A percentile compares a stretch with the other conserved stretches of the same genome.
Evolutionary conservation across 1,140 invertebrate species (phyloP).

Genomic region (Plectrocnemia conspersa): DNA sequence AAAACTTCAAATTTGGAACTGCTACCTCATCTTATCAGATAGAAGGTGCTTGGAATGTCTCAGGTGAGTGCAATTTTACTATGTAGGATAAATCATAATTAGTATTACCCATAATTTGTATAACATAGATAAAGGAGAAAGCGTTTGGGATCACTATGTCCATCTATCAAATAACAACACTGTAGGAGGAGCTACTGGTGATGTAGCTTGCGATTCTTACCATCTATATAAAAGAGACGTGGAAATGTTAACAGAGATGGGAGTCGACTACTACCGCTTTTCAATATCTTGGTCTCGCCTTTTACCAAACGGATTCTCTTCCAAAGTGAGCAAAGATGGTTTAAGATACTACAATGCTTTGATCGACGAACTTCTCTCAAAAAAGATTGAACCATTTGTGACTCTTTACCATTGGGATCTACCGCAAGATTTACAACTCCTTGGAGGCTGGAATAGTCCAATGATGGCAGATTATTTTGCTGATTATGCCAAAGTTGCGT

Average conservation of each 20-base stretch:
- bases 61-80: conserved; percentile 43
- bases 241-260: conserved; percentile 46
- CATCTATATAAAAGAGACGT: conserved; percentile 56
- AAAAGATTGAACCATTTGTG: conserved; percentile 50
- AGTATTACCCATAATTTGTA: neutral
- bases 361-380: conserved; percentile 46
- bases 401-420: conserved; percentile 37
- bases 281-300: conserved; percentile 55
- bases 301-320: conserved; percentile 45
- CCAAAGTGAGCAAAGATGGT: conserved; percentile 47
- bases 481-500: conserved; percentile 46
- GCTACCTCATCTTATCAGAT: conserved; percentile 54
- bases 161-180: conserved; percentile 41
- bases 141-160: conserved; percentile 47
- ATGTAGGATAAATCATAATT: too few species aligned
- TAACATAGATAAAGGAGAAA: conserved; percentile 39
- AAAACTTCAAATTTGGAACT: conserved; percentile 52
- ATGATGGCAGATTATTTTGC: conserved; percentile 46
- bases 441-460: conserved; percentile 56
- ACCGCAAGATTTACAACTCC: conserved; percentile 32
- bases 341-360: conserved; percentile 54
- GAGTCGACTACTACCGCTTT: conserved; percentile 49
- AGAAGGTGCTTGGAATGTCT: conserved; percentile 55
- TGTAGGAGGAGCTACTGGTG: conserved; percentile 43
- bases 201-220: conserved; percentile 59